Percentiles rank a stretch among this genome's conserved stretches.
These are phyloP conservation scores for Eurystomus glaucurus DNA, from an alignment of 2,797 vertebrate genomes.

Conservation along the genomic window DNA sequence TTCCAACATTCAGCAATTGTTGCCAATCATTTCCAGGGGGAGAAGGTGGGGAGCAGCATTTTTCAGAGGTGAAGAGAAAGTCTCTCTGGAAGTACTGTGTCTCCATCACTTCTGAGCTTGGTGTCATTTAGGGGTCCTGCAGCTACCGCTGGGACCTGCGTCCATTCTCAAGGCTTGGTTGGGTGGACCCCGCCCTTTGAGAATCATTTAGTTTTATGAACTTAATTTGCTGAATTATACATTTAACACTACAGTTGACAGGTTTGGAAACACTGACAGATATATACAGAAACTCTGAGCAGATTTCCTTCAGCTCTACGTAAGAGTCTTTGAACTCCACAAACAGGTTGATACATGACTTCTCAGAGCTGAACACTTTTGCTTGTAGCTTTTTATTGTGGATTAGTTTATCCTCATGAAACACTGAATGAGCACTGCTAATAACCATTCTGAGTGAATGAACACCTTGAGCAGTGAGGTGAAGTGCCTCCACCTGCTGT, in stretches of 20 bases:
- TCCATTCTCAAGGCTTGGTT: rapidly evolving
- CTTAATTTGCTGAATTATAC: background rate
- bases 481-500: background rate
- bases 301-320: background rate
- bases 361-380: background rate
- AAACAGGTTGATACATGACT: background rate
- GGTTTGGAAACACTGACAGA: background rate
- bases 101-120: background rate
- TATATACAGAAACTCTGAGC: background rate
- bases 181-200: rapidly evolving
- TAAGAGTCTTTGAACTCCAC: background rate
- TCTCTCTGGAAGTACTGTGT: background rate
- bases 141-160: background rate
- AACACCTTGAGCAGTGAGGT: background rate
- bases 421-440: background rate
- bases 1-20: background rate
- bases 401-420: background rate
- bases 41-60: background rate
- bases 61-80: background rate
- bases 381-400: background rate
- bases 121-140: background rate
- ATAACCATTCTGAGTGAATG: background rate
- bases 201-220: background rate
- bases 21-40: background rate
- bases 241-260: background rate